Base-by-base conservation (phyloP, 2,888 invertebrate genomes). In the Lissocephala sabroskyi region DNA sequence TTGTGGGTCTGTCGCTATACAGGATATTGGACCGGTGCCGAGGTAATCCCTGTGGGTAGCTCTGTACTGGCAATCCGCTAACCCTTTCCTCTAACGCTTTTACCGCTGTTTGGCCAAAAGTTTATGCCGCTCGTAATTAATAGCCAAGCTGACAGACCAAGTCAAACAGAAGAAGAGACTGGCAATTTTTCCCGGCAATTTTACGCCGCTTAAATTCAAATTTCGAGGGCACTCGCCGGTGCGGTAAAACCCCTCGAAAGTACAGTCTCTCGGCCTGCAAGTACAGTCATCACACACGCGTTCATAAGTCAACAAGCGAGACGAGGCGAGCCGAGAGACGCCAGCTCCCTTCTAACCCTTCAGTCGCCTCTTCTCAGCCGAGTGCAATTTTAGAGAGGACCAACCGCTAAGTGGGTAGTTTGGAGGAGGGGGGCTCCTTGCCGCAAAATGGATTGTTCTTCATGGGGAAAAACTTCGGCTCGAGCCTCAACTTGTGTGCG, bases 121-220 rank as follows among this genome's bases (percentile, higher is more conserved):
- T 3, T 23, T 23, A 23, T 23, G 7, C 23, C 23, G 3, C 14
- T 35, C 14, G 14, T 17, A 35, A 35, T 17, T 35, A 16, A 35
- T 17, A 10, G 32, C 10, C 32, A 32, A 32, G n/a, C n/a, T n/a
- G n/a, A n/a, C n/a, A n/a, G n/a, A n/a, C n/a, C n/a, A n/a, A n/a
- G n/a, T n/a, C n/a, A n/a, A n/a, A n/a, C 60, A 39, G 23, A 23
- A 23, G 23, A 23, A 23, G 7, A 49, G 46, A 52, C 48, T 29
- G 6, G 28, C 39, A 19, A 18, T 10, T 41, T 30, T 30, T n/a
- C 11, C 14, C 30, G 30, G 30, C 30, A 17, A 41, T 41, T 41
- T 41, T 13, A 41, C 30, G 41, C 41, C n/a, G 18, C 18, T 30
- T 30, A n/a, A 41, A 30, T 30, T 41, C 28, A 10, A 41, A 18